These are phyloP conservation scores for Elmis aenea DNA, from an alignment of 2,888 invertebrate genomes.

Conservation along the genomic window DNA sequence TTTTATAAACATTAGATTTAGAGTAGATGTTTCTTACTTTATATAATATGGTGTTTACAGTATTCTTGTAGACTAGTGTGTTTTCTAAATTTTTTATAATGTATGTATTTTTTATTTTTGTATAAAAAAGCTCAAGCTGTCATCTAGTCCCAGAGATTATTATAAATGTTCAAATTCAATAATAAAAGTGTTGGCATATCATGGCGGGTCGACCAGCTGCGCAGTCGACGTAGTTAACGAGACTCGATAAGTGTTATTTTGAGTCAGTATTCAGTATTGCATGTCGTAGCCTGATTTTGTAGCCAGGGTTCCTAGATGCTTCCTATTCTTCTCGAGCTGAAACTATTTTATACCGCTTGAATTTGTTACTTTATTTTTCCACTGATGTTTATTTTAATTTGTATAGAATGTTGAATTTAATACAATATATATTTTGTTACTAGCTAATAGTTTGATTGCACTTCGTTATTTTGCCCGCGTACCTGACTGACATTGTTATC, in stretches of 20 bases:
- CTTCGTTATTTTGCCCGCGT: constrained; percentile 29
- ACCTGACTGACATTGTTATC: constrained; percentile 24
- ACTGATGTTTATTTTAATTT: constrained; percentile 43
- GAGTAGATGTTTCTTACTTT: constrained; percentile 44
- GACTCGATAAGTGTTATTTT: constrained; percentile 19
- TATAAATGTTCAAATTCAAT: constrained; percentile 16
- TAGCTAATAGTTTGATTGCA: constrained; percentile 38
- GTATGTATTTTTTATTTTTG: constrained; percentile 49
- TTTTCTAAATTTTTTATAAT: constrained; percentile 47
- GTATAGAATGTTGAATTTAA: constrained; percentile 50
- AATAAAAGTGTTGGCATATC: constrained; percentile 43
- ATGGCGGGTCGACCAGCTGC: constrained; percentile 36
- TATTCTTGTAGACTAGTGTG: constrained; percentile 47
- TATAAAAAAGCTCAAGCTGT: constrained; percentile 48
- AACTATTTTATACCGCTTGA: constrained; percentile 33
- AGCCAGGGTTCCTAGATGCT: constrained; percentile 43
- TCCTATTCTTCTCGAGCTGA: constrained; percentile 36
- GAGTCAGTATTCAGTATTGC: constrained; percentile 40
- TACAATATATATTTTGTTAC: constrained; percentile 58
- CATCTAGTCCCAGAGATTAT: constrained; percentile 45
- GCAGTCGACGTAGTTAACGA: constrained; percentile 14
- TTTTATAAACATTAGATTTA: constrained; percentile 40
- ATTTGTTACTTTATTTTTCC: constrained; percentile 44
- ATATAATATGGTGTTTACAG: constrained; percentile 46
- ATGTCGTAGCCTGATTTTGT: constrained; percentile 24